Evolutionary conservation across 2,888 invertebrate species (phyloP), one percentile per base, ranked within the genome.

Genomic region (Pristionchus entomophagus): DNA sequence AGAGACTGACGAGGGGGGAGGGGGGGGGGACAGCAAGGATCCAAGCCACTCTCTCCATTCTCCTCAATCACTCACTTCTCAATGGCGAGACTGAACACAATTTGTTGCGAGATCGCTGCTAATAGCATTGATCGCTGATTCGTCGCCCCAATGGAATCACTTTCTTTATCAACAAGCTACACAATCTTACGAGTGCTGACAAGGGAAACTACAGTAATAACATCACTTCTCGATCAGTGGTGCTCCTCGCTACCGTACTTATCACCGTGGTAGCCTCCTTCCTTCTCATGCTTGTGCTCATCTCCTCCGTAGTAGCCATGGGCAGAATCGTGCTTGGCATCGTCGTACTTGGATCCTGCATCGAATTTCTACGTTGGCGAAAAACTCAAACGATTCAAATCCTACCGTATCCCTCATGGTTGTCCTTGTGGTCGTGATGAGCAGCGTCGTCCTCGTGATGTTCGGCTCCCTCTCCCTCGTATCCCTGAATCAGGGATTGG

Each of bases 261-360:
- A n/a, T 73, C 56, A 35, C 84, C 84, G 84, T 84, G 53, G 84
- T 84, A 35, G 6, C 73, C 84, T 26, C 84, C 84, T 8, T 84
- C 84, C 73, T 73, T 51, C n/a, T 53, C 53, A 53, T 84, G 84
- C 32, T 73, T n/a, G 73, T 73, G 73, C 41, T 73, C 73, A 22
- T 84, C 73, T 51, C 73, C 84, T 51, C 84, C 84, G 53, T 84
- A 84, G 84, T 84, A 53, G 0, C 73, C 84, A 22, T 69, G 26
- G 38, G 56, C 73, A 8, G 73, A 12, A 45, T 69, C 84, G 84
- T 84, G 53, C 35, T 84, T 49, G 10, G 73, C 29, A 22, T 84
- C 53, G 53, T 84, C 84, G 84, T 84, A 84, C 73, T 84, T 84
- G 35, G 84, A 84, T n/a, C 53, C 84, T 84, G 73, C 45, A 84